Base-by-base conservation (phyloP, 2,797 vertebrate genomes). In the Apogon talboti region DNA sequence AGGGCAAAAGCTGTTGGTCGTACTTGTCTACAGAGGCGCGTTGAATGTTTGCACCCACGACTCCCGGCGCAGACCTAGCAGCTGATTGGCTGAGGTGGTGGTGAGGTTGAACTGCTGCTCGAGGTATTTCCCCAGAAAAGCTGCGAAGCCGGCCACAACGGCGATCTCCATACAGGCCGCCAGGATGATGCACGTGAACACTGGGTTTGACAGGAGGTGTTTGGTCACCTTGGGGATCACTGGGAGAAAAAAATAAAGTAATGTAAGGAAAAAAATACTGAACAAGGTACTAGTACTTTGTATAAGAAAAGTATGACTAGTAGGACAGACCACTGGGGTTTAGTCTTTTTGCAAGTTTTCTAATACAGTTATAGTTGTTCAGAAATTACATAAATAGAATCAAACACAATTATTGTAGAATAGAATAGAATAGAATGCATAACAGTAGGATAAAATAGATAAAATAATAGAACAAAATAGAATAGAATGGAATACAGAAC, bases 101-200 rank as follows among this genome's bases (percentile, higher is more conserved):
- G 96, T 99, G 87, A 99, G 95, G 91, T 97, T 98, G 82, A 99
- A 99, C 87, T 99, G 98, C 93, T 99, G 98, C 90, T 99, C 98
- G 57, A 99, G 89, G 89, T 99, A 99, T 78, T 99, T 99, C 15
- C 96, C 97, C 82, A 99, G 86, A 84, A 99, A 99, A 54, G 98
- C 98, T 0, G 98, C 98, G 0, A 99, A 99, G 35, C 98, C 98
- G 0, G 98, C 98, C 7, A 99, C 98, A 21, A 99, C 98, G 0
- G 96, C 98, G 0, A 99, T 98, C 93, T 99, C 98, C 97, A 98
- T 99, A 50, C 98, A 99, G 65, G 98, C 98, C 0, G 98, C 98
- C 84, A 99, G 93, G 81, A 96, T 89, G 87, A 99, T 98, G 83
- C 98, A 99, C 71, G 97, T 99, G 93, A 99, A 99, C 83, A 99